Base-by-base conservation (phyloP, 1,140 invertebrate genomes). In the Ectropis grisescens region DNA sequence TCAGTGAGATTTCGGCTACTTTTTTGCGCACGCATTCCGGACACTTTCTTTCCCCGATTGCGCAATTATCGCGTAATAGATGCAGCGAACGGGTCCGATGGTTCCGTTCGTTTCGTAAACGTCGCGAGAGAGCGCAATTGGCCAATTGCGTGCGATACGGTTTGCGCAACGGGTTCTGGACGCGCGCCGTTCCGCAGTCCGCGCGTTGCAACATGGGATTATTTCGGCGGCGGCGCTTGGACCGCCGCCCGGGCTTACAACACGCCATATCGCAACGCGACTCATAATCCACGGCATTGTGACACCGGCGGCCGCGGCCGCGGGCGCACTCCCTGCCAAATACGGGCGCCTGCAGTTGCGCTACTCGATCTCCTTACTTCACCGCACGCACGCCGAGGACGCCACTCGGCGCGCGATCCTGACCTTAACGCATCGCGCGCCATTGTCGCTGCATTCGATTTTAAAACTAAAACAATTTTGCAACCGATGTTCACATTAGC, bases 401-500 rank as follows among this genome's bases (percentile, higher is more conserved):
- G n/a, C n/a, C 16, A 19, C 13, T 25, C 35, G 11, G 33, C 33
- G 13, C 8, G 19, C 29, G 13, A 16, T 9, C 25, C 25, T 22
- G 27, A 29, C 32, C 41, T 14, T 37, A 25, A 40, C n/a, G n/a
- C n/a, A n/a, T 41, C 37, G 29, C 29, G 33, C 39, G 41, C 47
- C 46, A 58, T 62, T 50, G 54, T 42, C 50, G 50, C 42, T 60
- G 58, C 58, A 65, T 78, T 67, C 58, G 59, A 74, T 78, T 71
- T 72, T 64, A 74, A 78, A 81, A 75, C 65, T 81, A 78, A 78
- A 76, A 76, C 71, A 76, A 81, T 81, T 81, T 81, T 69, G 76
- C 76, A 78, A 81, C 60, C 69, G 69, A 78, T 78, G 71, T 69
- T 76, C 72, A 78, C 70, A 78, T 81, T 81, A 74, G 69, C 53